Evolutionary conservation across 2,797 vertebrate species (phyloP).

Genomic region (Sebastes jordani): DNA sequence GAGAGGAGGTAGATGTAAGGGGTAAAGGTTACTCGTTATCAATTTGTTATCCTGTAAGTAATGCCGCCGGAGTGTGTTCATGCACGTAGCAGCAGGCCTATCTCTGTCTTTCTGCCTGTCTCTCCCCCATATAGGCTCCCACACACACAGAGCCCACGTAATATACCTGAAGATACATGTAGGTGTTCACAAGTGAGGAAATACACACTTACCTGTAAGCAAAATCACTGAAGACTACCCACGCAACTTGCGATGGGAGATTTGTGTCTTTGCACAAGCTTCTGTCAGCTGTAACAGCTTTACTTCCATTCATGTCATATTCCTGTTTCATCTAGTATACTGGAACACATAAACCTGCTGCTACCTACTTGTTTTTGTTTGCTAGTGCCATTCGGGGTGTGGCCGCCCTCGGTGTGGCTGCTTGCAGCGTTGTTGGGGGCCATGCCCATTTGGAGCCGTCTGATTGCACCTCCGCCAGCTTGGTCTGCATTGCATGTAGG

Average conservation of each 20-base stretch:
- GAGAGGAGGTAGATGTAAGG: constrained; percentile 47
- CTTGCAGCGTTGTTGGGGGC: no score
- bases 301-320: neutral
- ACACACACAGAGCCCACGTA: neutral
- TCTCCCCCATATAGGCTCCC: neutral
- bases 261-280: constrained; percentile 27
- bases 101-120: constrained; percentile 6
- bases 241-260: neutral
- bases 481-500: no score
- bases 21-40: constrained; percentile 63
- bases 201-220: constrained; percentile 1
- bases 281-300: neutral
- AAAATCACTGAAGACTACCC: neutral
- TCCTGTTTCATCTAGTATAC: neutral
- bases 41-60: constrained; percentile 60
- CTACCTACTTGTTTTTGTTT: neutral
- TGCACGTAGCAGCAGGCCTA: constrained; percentile 6
- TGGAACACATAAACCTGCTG: neutral
- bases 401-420: no score
- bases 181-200: neutral
- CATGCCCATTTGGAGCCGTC: no score
- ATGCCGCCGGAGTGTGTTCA: constrained; percentile 23
- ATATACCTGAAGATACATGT: neutral
- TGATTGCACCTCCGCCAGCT: no score
- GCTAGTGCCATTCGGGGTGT: neutral